Base-by-base conservation (phyloP, 1,140 invertebrate genomes). In the Heliconius congener region DNA sequence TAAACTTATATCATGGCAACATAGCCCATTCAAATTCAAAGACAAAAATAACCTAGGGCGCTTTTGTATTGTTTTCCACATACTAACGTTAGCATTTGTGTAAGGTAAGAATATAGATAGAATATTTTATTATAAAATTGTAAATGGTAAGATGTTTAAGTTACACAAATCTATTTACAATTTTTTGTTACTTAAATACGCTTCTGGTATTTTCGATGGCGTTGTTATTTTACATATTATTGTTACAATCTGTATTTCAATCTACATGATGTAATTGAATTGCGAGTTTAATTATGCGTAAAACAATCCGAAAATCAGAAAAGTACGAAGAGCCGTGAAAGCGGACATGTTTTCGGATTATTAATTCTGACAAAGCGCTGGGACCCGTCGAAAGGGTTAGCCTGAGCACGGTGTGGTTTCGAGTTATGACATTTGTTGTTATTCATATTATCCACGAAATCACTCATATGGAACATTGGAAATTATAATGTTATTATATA, bases 251-350 rank as follows among this genome's bases (percentile, higher is more conserved):
- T 88, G 83, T 85, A 85, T 83, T 85, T 91, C 86, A 88, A 89
- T 88, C 85, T 90, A 87, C 87, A 89, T 87, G 88, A 86, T 83
- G 86, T 93, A 94, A 94, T 94, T 94, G 90, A 76, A 93, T 93
- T 93, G 93, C 85, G 76, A 85, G 89, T 88, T 93, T 93, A 94
- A 94, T 92, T 91, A 93, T 90, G 92, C 93, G 92, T 92, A 91
- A 94, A 94, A 93, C 92, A 94, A 93, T 93, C 91, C 86, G 81
- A 88, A 90, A 92, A 90, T 91, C 89, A 85, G 90, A 88, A 91
- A 93, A 94, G 86, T 91, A 87, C 86, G 72, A 82, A 84, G 86
- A 85, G 82, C 83, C 81, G 86, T 85, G 85, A 84, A 85, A 82
- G 82, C 89, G 85, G 84, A 76, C 80, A 76, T 84, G 84, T 92